These are phyloP conservation scores for Trachelus iudaicus DNA, from an alignment of 2,888 invertebrate species.

Conservation along the genomic window DNA sequence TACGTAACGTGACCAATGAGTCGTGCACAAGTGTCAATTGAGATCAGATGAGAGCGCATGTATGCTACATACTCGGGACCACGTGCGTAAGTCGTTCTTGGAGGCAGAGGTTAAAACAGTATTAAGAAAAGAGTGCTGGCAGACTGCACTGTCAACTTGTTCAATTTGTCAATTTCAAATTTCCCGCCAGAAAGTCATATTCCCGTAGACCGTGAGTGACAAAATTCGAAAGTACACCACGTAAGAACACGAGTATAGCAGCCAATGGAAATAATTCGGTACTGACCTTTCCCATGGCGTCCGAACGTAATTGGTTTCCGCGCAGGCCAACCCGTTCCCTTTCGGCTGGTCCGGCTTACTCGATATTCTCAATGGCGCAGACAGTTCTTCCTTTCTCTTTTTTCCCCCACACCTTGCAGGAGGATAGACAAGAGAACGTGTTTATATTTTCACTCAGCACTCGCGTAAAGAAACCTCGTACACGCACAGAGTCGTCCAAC, in stretches of 20 bases:
- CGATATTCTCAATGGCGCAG: background rate
- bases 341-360: background rate
- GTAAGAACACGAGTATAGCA: background rate
- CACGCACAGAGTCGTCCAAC: background rate
- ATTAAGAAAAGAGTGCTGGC: too few species aligned
- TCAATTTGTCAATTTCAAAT: background rate
- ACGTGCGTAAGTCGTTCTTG: too few species aligned
- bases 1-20: background rate
- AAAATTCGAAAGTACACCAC: background rate
- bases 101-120: too few species aligned
- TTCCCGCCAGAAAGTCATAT: background rate
- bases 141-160: background rate
- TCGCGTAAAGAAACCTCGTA: background rate
- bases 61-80: too few species aligned
- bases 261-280: background rate
- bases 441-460: background rate
- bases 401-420: background rate
- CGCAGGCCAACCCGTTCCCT: background rate
- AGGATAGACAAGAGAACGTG: background rate
- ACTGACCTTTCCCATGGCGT: constrained; percentile 3
- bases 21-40: background rate
- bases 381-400: background rate
- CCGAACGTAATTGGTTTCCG: background rate
- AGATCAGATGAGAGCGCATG: too few species aligned
- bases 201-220: background rate